phyloP scores from a whole-genome alignment of 2,797 vertebrate species.

The Echeneis naucrates region DNA sequence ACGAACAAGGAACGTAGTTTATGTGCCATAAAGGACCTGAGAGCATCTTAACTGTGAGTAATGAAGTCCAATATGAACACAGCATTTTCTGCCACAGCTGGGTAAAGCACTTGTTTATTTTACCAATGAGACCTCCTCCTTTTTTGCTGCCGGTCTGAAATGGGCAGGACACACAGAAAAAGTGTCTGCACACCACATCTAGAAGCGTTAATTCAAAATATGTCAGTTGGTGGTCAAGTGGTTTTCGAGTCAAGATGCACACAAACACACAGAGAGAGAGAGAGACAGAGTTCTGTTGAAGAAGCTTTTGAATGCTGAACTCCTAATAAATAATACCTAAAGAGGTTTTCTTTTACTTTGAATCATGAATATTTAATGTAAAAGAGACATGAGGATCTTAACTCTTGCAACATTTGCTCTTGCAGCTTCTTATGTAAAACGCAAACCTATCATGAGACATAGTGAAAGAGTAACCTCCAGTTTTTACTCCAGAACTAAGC shows the following conservation, averaged over 20 bases:
- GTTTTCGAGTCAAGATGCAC: not conserved
- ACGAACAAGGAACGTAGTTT: slow-evolving; percentile 7
- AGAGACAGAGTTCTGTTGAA: too few species aligned
- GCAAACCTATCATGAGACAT: not conserved
- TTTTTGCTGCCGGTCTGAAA: too few species aligned
- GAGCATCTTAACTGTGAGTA: not conserved
- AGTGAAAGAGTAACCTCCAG: not conserved
- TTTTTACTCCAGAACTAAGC: not conserved
- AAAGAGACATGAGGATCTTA: not conserved
- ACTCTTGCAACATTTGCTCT: not conserved
- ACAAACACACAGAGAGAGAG: not conserved
- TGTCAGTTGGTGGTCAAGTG: not conserved
- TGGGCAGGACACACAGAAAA: too few species aligned
- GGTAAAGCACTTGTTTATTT: not conserved
- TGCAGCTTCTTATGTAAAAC: not conserved
- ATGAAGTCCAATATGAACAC: not conserved
- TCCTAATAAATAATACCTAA: not conserved
- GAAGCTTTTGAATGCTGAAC: not conserved
- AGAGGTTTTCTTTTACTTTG: not conserved
- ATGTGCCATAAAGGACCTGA: not conserved
- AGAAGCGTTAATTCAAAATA: not conserved
- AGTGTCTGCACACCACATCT: too few species aligned
- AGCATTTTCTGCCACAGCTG: not conserved
- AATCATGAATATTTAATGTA: not conserved
- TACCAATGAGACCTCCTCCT: too few species aligned